These are phyloP conservation scores for Archilochus colubris DNA, from an alignment of 2,113 vertebrate species.

Conservation along the genomic window DNA sequence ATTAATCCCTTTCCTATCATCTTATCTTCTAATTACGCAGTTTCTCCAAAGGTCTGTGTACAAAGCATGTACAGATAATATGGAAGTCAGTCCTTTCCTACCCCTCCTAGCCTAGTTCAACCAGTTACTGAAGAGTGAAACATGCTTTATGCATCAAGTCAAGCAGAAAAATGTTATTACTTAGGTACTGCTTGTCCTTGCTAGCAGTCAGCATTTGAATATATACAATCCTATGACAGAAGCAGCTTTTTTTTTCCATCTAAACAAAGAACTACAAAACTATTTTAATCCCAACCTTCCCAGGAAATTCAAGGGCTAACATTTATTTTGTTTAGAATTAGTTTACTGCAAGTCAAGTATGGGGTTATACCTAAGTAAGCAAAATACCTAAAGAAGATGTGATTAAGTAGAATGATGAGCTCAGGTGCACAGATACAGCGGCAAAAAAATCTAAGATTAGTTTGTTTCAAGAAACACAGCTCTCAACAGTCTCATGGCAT, in stretches of 20 bases:
- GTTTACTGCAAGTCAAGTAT: neutral
- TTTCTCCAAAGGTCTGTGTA: neutral
- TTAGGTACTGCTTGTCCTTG: slow-evolving; percentile 28
- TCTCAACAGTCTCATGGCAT: neutral
- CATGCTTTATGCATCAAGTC: neutral
- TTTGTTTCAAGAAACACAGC: neutral
- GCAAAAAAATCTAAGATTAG: neutral
- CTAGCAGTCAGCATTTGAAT: neutral
- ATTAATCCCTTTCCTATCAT: neutral
- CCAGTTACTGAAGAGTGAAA: slow-evolving; percentile 49
- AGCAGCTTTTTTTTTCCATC: neutral
- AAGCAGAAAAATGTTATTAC: slow-evolving; percentile 40
- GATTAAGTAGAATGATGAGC: neutral
- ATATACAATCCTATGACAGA: neutral
- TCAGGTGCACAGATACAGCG: neutral
- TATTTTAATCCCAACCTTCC: neutral
- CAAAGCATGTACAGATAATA: neutral
- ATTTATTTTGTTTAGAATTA: neutral
- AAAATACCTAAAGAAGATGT: neutral
- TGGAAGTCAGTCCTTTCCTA: neutral
- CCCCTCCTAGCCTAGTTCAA: neutral
- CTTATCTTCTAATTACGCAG: neutral
- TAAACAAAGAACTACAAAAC: neutral
- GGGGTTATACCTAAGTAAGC: neutral
- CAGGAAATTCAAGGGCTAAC: neutral